These are phyloP conservation scores for Macroramphosus scolopax DNA, from an alignment of 2,797 vertebrate species.

Conservation along the genomic window DNA sequence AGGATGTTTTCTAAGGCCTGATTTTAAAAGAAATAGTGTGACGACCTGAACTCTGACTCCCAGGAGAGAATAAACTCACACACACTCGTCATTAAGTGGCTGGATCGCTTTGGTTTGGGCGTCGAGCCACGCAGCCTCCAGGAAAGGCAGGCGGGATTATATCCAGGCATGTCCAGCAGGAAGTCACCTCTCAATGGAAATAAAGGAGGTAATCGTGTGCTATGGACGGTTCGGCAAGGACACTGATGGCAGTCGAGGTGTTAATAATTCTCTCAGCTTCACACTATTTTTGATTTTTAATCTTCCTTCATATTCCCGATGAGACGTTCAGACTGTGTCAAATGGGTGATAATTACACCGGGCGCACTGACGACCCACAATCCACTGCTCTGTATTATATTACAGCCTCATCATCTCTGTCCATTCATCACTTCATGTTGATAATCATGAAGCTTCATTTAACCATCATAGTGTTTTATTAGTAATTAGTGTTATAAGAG, in stretches of 20 bases:
- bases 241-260: constrained; percentile 28
- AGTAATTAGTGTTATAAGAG: neutral
- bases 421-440: neutral
- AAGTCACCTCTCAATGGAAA: constrained; percentile 18
- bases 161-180: constrained; percentile 24
- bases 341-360: constrained; percentile 43
- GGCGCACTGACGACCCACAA: constrained; percentile 5
- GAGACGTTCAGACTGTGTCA: constrained; percentile 35
- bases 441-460: neutral
- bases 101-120: constrained; percentile 18
- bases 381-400: constrained; percentile 2
- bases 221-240: constrained; percentile 20
- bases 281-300: constrained; percentile 16
- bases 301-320: constrained; percentile 48
- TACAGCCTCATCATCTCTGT: too few relatives aligned
- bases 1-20: too few relatives aligned
- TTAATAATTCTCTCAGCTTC: constrained; percentile 44
- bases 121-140: constrained; percentile 22
- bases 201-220: constrained; percentile 29
- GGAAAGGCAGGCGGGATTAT: neutral
- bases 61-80: constrained; percentile 2
- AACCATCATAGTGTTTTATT: neutral
- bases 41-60: too few relatives aligned
- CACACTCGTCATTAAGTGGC: constrained; percentile 20
- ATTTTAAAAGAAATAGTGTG: too few relatives aligned